Percentiles rank a stretch among this genome's conserved stretches.
phyloP scores from a whole-genome alignment of 2,113 vertebrate genomes.

The Rynchops niger region DNA sequence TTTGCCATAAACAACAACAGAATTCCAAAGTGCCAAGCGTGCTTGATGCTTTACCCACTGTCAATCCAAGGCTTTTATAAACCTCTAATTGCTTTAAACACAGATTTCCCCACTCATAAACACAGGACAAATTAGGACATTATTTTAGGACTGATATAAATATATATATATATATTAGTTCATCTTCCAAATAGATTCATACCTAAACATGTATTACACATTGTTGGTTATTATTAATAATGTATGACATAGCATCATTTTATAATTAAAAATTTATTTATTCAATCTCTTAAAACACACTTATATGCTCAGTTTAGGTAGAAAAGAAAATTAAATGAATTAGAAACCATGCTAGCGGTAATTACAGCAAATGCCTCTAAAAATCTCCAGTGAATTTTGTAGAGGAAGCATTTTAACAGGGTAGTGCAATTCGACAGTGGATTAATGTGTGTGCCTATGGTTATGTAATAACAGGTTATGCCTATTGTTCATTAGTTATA shows the following conservation, averaged over 20 bases:
- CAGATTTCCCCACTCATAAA: constrained; percentile 55
- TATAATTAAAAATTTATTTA: constrained; percentile 84
- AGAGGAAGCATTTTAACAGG: constrained; percentile 59
- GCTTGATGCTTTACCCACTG: neutral
- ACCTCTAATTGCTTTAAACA: constrained; percentile 14
- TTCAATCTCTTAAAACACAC: constrained; percentile 75
- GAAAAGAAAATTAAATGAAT: constrained; percentile 77
- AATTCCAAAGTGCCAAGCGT: constrained; percentile 46
- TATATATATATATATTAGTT: constrained; percentile 42
- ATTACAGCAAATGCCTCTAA: constrained; percentile 77
- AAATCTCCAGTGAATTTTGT: constrained; percentile 73
- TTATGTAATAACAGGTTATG: constrained; percentile 54
- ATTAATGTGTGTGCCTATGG: constrained; percentile 51
- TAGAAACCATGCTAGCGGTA: constrained; percentile 71
- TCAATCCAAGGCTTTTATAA: constrained; percentile 41
- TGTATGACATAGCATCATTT: constrained; percentile 74
- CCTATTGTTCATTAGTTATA: constrained; percentile 66
- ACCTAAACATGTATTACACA: constrained; percentile 72
- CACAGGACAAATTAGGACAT: constrained; percentile 58
- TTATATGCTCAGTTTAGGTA: constrained; percentile 71
- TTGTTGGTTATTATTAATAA: constrained; percentile 82
- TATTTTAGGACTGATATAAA: constrained; percentile 61
- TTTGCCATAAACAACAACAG: constrained; percentile 5
- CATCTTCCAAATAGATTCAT: constrained; percentile 73
- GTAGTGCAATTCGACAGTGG: constrained; percentile 10